Conservation (phyloP, 2,888 invertebrate genomes). For the Cheilosia grossa region DNA sequence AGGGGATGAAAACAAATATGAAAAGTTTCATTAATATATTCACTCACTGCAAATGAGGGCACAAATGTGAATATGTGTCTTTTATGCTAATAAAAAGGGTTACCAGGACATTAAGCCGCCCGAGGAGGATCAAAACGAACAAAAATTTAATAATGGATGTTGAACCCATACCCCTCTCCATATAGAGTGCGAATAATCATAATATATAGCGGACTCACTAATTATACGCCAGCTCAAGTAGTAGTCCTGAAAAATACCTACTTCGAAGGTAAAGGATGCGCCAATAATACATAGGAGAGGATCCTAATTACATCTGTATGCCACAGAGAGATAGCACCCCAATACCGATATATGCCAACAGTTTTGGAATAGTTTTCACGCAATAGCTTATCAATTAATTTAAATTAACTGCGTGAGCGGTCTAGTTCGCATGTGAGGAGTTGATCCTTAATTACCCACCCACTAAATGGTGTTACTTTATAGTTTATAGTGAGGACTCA, state of each 20-base stretch:
- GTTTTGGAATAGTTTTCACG: constrained; percentile 52
- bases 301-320: constrained; percentile 65
- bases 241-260: constrained; percentile 51
- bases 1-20: constrained; percentile 72
- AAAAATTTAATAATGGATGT: constrained; percentile 74
- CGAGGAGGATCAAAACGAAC: constrained; percentile 70
- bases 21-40: constrained; percentile 74
- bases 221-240: constrained; percentile 44
- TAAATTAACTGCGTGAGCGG: constrained; percentile 75
- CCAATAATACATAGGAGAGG: constrained; percentile 22
- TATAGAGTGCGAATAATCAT: constrained; percentile 66
- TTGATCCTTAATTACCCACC: constrained; percentile 75
- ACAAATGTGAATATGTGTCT: constrained; percentile 73
- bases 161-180: constrained; percentile 39
- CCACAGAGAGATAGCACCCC: constrained; percentile 62
- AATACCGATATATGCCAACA: constrained; percentile 18
- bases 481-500: constrained; percentile 20
- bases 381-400: constrained; percentile 77
- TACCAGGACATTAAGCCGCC: constrained; percentile 73
- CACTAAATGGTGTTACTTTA: constrained; percentile 45
- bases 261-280: constrained; percentile 61
- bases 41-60: constrained; percentile 68
- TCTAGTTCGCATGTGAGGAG: constrained; percentile 35
- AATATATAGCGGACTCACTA: constrained; percentile 70
- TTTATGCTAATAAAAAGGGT: constrained; percentile 75